Base-by-base conservation (phyloP, 1,140 invertebrate genomes). In the Stenopsyche tienmushanensis region DNA sequence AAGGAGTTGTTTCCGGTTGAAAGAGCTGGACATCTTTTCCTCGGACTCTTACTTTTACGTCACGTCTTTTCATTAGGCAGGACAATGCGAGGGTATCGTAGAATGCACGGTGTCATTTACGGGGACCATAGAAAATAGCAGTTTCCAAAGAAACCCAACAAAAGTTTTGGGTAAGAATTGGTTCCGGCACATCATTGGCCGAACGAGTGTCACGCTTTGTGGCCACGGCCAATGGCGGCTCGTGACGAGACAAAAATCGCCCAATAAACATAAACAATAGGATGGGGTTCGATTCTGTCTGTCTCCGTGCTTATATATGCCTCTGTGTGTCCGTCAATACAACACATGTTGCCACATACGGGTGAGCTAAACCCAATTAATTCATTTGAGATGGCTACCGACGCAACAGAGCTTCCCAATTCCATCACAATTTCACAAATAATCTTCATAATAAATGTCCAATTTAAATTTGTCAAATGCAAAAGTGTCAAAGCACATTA, bases 221-320 rank as follows among this genome's bases (percentile, higher is more conserved):
- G 9, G 20, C 50, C 18, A 54, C 13, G 65, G 54, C 65, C 65
- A 66, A 62, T 66, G 29, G 65, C 58, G 55, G 49, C 15, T 55
- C 21, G 21, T 26, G 58, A 26, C 29, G 34, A 50, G n/a, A n/a
- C n/a, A n/a, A n/a, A n/a, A n/a, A n/a, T n/a, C n/a, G n/a, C n/a
- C 65, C 65, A 66, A 62, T 66, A 54, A 44, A 45, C 39, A 66
- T 20, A 66, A 58, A 66, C 65, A 66, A 66, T 34, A 41, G 29
- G n/a, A n/a, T n/a, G n/a, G n/a, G n/a, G n/a, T n/a, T n/a, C n/a
- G n/a, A n/a, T n/a, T n/a, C n/a, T n/a, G n/a, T n/a, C n/a, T n/a
- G n/a, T n/a, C n/a, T n/a, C n/a, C n/a, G n/a, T n/a, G n/a, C n/a
- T n/a, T n/a, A n/a, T n/a, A n/a, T n/a, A n/a, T n/a, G n/a, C n/a